Conservation (phyloP, 2,113 vertebrate genomes). For the Eidolon helvum region DNA sequence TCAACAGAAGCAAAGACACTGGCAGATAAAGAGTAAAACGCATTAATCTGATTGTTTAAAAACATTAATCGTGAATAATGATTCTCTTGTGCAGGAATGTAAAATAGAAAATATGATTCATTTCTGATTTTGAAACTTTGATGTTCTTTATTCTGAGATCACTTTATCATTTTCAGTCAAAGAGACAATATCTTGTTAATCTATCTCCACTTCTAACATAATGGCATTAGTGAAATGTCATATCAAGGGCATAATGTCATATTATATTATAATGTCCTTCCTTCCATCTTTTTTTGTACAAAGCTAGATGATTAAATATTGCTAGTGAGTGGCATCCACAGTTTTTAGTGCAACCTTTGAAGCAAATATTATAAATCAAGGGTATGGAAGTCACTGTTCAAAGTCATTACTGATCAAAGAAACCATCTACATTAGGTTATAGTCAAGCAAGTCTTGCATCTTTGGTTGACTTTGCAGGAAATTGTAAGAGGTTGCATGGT, state of each 20-base stretch:
- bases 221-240: neutral
- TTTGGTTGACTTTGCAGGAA: neutral
- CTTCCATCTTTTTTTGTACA: neutral
- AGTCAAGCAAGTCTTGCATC: neutral
- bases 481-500: neutral
- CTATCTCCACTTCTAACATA: neutral
- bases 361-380: neutral
- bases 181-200: neutral
- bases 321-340: neutral
- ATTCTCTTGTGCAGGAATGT: neutral
- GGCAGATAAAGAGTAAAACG: neutral
- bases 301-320: neutral
- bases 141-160: neutral
- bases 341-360: neutral
- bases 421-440: neutral
- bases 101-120: neutral
- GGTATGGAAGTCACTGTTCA: neutral
- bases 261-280: neutral
- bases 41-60: neutral
- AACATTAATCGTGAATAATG: neutral
- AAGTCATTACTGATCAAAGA: neutral
- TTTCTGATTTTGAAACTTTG: slow-evolving; percentile 1
- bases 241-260: neutral
- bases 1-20: neutral
- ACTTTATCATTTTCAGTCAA: neutral